Evolutionary conservation across 2,888 invertebrate genomes (phyloP), one percentile per base, ranked within the genome.

Genomic region (Cetonia aurata): DNA sequence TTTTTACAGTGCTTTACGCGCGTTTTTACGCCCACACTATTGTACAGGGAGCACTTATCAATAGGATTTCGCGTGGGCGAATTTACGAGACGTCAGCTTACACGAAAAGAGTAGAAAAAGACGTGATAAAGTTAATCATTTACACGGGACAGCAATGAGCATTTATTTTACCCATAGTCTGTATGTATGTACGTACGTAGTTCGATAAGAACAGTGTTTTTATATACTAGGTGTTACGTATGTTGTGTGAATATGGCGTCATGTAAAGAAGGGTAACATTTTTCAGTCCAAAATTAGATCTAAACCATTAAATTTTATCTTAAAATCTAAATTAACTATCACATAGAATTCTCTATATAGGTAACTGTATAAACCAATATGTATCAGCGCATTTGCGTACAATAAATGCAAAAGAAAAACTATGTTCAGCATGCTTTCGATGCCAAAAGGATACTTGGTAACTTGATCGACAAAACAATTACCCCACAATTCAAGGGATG

Each of bases 11-110:
- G 15, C 52, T 52, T 53, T 12, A 53, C 53, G n/a, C 12, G 12
- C 6, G 48, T 53, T 53, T 53, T 53, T 53, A 53, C 53, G n/a
- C 53, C 25, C 31, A 53, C 53, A n/a, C 31, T 12, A 9, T 19
- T 9, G 25, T 53, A 53, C 25, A 53, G 25, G 25, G 10, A 53
- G 10, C 25, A 19, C 53, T 53, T 31, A 53, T 53, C 53, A 53
- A 53, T 53, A 31, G 12, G n/a, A n/a, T 12, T 53, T 10, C 31
- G 31, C 31, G 53, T 53, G 31, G 53, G 53, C 19, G 53, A 53
- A 53, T 53, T 53, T 25, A 25, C 4, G 53, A 53, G 31, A 31
- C n/a, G 31, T 25, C 25, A 19, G 1, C 25, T 9, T 0, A 31
- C 12, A 19, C 10, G 4, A 19, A 19, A 12, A 52, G n/a, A 25